Percentiles rank a stretch among this genome's conserved stretches.
phyloP scores from a whole-genome alignment of 1,140 invertebrate genomes.

The Nylanderia fulva region DNA sequence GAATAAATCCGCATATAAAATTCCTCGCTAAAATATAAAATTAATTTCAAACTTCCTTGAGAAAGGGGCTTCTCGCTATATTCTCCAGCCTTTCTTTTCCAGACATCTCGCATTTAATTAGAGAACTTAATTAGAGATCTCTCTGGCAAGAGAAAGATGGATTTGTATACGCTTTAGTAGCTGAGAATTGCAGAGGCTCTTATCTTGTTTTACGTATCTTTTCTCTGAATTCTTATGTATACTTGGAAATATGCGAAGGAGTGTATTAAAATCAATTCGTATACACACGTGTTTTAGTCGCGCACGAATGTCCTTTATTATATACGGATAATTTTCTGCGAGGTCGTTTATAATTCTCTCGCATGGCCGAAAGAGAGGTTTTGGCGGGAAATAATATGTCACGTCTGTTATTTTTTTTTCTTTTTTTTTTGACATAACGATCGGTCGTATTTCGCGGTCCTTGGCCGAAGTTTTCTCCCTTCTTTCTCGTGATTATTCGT shows the following conservation, averaged over 20 bases:
- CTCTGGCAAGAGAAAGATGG: not conserved
- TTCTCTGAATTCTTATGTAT: not conserved
- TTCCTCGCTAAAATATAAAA: slow-evolving; percentile 23
- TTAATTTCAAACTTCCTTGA: not conserved
- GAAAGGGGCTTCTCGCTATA: not conserved
- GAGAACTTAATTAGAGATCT: not conserved
- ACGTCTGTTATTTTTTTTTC: slow-evolving; percentile 31
- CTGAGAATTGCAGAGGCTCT: not conserved
- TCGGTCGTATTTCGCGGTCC: not conserved
- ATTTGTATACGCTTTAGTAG: not conserved
- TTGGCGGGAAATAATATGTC: not conserved
- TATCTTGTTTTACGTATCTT: not conserved
- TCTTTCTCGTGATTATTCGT: not conserved
- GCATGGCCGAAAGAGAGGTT: not conserved
- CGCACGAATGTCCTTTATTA: not conserved
- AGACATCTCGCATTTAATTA: not conserved
- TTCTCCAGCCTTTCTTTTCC: not conserved
- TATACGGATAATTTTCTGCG: slow-evolving; percentile 8
- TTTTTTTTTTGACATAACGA: slow-evolving; percentile 19
- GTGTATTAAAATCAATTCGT: not conserved
- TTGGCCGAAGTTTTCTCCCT: not conserved
- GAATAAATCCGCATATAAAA: not conserved
- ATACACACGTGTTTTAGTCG: not conserved
- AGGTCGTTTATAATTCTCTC: not conserved
- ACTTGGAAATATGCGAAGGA: not conserved